phyloP scores from a whole-genome alignment of 2,113 vertebrate species.

The Mus musculus region DNA sequence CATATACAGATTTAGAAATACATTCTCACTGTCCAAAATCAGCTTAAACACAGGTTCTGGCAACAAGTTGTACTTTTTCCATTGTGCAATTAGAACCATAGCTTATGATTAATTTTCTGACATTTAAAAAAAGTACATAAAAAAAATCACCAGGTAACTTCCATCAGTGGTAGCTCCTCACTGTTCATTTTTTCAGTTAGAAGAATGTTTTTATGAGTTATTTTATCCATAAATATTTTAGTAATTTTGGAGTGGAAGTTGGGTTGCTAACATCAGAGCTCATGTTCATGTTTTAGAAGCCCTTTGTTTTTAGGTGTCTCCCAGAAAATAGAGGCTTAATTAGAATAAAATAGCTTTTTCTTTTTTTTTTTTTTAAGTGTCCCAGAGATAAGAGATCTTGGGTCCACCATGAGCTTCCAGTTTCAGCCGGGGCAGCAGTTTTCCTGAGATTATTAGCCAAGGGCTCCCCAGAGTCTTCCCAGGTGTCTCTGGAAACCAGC shows the following conservation, averaged over 20 bases:
- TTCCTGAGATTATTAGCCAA: slow-evolving; percentile 55
- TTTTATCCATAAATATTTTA: slow-evolving; percentile 53
- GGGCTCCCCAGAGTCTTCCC: slow-evolving; percentile 53
- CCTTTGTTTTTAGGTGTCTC: slow-evolving; percentile 71
- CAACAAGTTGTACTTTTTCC: background rate
- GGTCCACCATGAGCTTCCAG: slow-evolving; percentile 4
- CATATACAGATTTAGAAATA: slow-evolving; percentile 60
- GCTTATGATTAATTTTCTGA: slow-evolving; percentile 71
- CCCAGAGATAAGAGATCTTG: slow-evolving; percentile 67
- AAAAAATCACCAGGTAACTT: slow-evolving; percentile 67
- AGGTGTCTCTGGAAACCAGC: slow-evolving; percentile 41
- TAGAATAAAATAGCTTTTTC: slow-evolving; percentile 65
- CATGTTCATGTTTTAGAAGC: slow-evolving; percentile 39
- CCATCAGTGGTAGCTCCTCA: slow-evolving; percentile 55
- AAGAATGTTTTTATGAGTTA: slow-evolving; percentile 52
- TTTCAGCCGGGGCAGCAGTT: slow-evolving; percentile 76
- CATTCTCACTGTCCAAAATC: slow-evolving; percentile 74
- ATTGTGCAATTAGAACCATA: slow-evolving; percentile 59
- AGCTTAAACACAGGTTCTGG: slow-evolving; percentile 66
- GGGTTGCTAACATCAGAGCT: slow-evolving; percentile 61
- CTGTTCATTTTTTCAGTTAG: slow-evolving; percentile 50
- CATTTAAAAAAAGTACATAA: slow-evolving; percentile 53
- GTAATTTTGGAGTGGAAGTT: slow-evolving; percentile 60
- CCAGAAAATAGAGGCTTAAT: slow-evolving; percentile 73
- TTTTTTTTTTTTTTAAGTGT: slow-evolving; percentile 41